These are phyloP conservation scores for Tenebrio molitor DNA, from an alignment of 1,140 invertebrate genomes.

Conservation along the genomic window DNA sequence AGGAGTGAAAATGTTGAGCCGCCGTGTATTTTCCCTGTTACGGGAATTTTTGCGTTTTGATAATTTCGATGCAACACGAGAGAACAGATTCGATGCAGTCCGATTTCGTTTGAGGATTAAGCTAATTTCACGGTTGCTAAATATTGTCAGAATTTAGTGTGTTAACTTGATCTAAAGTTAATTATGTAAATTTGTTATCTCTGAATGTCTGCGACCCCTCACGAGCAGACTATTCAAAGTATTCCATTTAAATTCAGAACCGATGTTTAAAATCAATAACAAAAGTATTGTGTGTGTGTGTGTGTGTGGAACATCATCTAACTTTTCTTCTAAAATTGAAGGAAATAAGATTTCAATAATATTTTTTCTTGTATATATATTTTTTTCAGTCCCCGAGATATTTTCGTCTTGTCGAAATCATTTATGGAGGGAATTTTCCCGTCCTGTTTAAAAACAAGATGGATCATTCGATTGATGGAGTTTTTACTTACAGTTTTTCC, in stretches of 20 bases:
- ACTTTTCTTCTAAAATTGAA: slow-evolving; percentile 28
- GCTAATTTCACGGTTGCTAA: slow-evolving; percentile 33
- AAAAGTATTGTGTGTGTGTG: slow-evolving; percentile 36
- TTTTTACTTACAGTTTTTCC: background rate
- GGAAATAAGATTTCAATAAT: slow-evolving; percentile 33
- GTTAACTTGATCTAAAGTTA: slow-evolving; percentile 39
- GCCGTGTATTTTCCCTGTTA: no score
- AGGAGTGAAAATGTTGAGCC: no score
- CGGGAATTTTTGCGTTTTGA: no score
- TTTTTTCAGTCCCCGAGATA: slow-evolving; percentile 10
- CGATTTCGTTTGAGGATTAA: slow-evolving; percentile 12
- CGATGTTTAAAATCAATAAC: slow-evolving; percentile 39
- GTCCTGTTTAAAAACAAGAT: slow-evolving; percentile 14
- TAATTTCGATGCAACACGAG: no score
- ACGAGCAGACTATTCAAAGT: slow-evolving; percentile 33
- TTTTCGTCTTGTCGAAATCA: background rate
- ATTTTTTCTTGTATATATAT: slow-evolving; percentile 10
- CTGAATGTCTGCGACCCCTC: slow-evolving; percentile 31
- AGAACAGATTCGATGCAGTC: no score
- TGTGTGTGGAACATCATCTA: slow-evolving; percentile 32
- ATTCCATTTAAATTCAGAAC: slow-evolving; percentile 36
- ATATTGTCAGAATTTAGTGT: slow-evolving; percentile 39
- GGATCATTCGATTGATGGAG: slow-evolving; percentile 1
- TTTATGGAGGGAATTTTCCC: slow-evolving; percentile 12
- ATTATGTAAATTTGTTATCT: slow-evolving; percentile 39